These are phyloP conservation scores for Liparis tanakae DNA, from an alignment of 2,797 vertebrate species.

Conservation along the genomic window DNA sequence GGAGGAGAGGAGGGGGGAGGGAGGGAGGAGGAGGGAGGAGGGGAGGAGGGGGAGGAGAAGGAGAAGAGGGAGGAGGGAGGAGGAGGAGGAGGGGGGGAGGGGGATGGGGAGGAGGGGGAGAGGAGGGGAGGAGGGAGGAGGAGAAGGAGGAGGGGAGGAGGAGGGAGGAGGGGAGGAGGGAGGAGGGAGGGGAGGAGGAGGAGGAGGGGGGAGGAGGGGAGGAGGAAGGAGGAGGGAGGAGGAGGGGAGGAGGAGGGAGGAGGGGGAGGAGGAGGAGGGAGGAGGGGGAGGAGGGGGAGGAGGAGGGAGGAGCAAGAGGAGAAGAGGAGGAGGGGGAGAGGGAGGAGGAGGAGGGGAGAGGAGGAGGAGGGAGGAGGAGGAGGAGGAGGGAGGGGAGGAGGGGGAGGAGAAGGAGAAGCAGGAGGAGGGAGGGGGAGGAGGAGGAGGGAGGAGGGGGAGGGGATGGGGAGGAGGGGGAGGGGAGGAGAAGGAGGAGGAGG, in stretches of 20 bases:
- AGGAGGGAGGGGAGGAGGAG: neutral
- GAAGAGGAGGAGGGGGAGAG: too few relatives aligned
- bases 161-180: too few relatives aligned
- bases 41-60: fast-evolving
- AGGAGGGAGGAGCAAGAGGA: neutral
- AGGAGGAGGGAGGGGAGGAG: neutral
- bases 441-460: neutral
- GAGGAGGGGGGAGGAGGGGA: neutral
- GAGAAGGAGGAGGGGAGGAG: too few relatives aligned
- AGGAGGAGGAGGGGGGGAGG: too few relatives aligned
- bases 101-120: neutral
- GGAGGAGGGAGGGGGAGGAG: neutral
- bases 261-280: neutral
- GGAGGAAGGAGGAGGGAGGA: too few relatives aligned
- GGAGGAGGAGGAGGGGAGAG: neutral
- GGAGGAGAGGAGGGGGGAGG: neutral
- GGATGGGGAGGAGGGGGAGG: too few relatives aligned
- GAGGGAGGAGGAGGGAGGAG: too few relatives aligned
- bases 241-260: too few relatives aligned
- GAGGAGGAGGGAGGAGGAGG: too few relatives aligned
- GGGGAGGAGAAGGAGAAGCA: neutral
- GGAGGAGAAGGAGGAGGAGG: too few relatives aligned
- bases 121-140: too few relatives aligned
- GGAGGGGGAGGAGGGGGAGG: neutral
- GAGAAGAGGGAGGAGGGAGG: neutral